These are phyloP conservation scores for Pyralis farinalis DNA, from an alignment of 2,888 invertebrate genomes.

Conservation along the genomic window DNA sequence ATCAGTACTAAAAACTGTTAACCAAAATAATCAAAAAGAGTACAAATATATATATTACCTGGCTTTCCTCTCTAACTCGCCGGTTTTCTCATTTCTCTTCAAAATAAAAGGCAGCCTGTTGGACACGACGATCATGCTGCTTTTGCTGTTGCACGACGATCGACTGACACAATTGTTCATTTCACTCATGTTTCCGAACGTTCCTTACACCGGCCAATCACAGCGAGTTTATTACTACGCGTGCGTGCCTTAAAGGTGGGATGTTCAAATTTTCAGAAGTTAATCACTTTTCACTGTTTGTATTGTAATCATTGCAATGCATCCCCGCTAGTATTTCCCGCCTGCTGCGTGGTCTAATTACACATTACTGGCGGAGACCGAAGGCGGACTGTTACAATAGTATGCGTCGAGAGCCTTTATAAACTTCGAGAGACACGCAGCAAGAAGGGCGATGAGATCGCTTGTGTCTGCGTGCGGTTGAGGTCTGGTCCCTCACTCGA, in stretches of 20 bases:
- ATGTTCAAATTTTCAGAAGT: slow-evolving; percentile 29
- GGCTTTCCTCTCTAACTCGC: slow-evolving; percentile 88
- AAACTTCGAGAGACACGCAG: slow-evolving; percentile 57
- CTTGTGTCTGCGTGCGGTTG: slow-evolving; percentile 45
- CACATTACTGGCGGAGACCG: slow-evolving; percentile 68
- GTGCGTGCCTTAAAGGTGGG: slow-evolving; percentile 60
- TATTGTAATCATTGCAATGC: slow-evolving; percentile 51
- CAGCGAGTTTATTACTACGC: slow-evolving; percentile 47
- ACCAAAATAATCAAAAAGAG: background rate
- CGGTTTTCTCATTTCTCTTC: slow-evolving; percentile 86
- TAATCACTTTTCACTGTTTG: slow-evolving; percentile 18
- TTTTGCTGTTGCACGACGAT: slow-evolving; percentile 79
- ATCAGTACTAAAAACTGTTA: no score
- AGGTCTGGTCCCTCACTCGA: slow-evolving; percentile 41
- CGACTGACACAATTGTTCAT: slow-evolving; percentile 50
- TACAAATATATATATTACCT: slow-evolving; percentile 78
- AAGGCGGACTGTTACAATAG: slow-evolving; percentile 67
- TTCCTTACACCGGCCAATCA: slow-evolving; percentile 62
- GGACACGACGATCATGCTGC: slow-evolving; percentile 94
- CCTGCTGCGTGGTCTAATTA: slow-evolving; percentile 39
- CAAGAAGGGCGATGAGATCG: slow-evolving; percentile 61
- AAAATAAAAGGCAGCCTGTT: slow-evolving; percentile 94
- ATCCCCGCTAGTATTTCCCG: slow-evolving; percentile 33
- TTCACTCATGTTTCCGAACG: slow-evolving; percentile 63
- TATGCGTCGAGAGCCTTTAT: slow-evolving; percentile 65